Base-by-base conservation (phyloP, 1,140 invertebrate species). In the Lepidurus packardi region DNA sequence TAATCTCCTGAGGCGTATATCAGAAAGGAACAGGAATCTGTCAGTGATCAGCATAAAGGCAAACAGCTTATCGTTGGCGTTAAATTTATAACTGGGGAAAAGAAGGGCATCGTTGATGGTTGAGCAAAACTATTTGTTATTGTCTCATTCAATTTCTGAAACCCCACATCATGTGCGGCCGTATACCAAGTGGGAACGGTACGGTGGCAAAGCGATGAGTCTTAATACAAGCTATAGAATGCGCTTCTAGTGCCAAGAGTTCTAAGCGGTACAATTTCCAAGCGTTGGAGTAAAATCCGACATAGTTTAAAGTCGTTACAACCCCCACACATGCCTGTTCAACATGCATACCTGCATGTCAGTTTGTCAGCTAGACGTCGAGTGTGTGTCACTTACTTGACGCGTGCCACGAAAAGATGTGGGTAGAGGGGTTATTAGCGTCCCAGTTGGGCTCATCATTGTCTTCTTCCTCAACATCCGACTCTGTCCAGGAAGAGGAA, bases 381-480 rank as follows among this genome's bases (percentile, higher is more conserved):
- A 65, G 21, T 65, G 16, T 34, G 34, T 21, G 53, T 65, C 53
- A 65, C 53, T 65, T 65, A 65, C 53, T 65, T 65, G 53, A 65
- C 53, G 53, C 53, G 53, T 65, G 21, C 53, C 53, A 65, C 1
- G 53, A 65, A 21, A 65, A 65, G 13, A 65, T 21, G 53, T 65
- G 53, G 53, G 53, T 1, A n/a, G 53, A 65, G 16, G 53, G 53
- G 53, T 65, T 65, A 21, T 65, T 65, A 65, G 53, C 53, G 53
- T 65, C 53, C 53, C 53, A 65, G 53, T 21, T 44, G 10, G 10
- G 21, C 42, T 77, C 41, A 45, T 77, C 34, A 45, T 41, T 21
- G 75, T 43, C 34, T 7, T 78, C 77, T 5, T 41, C 53, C 47
- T 76, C 79, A 7, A 77, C 78, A 10, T 79, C 78, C 21, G 53